A percentile compares a stretch with the other conserved stretches of the same genome.
These are phyloP conservation scores for Cataglyphis rosenhaueri DNA, from an alignment of 2,888 invertebrate species.

Conservation along the genomic window DNA sequence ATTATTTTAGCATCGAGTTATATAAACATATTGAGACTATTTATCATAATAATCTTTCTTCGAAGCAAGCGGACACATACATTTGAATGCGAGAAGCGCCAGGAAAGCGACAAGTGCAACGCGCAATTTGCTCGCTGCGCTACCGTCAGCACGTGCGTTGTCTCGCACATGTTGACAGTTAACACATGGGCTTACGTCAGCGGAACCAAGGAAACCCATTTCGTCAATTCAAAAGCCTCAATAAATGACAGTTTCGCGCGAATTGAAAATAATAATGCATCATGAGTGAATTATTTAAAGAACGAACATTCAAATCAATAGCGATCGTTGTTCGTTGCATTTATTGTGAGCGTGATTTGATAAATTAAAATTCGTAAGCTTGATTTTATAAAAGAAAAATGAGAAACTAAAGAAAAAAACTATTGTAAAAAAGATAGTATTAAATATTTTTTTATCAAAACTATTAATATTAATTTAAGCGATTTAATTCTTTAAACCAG, in stretches of 20 bases:
- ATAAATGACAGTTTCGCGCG: not conserved
- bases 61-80: not conserved
- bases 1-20: not conserved
- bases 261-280: not conserved
- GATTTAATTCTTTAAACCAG: not conserved
- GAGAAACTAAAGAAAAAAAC: not conserved
- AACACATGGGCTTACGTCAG: conserved; percentile 65
- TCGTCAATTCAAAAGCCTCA: conserved; percentile 58
- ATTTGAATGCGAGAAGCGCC: not conserved
- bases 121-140: conserved; percentile 51
- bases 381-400: conserved; percentile 11
- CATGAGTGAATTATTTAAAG: not conserved
- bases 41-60: not conserved
- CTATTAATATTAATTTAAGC: not conserved
- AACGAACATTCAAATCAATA: conserved; percentile 15
- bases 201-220: conserved; percentile 54
- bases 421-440: not conserved
- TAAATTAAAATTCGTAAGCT: not conserved
- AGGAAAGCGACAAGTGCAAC: conserved; percentile 26
- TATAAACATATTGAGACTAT: not conserved
- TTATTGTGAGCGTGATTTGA: not conserved
- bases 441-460: not conserved
- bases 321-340: not conserved
- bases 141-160: conserved; percentile 43
- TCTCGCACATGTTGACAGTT: conserved; percentile 63